Evolutionary conservation across 2,113 vertebrate genomes (phyloP), one percentile per base, ranked within the genome.

Genomic region (Leuciscus idus): DNA sequence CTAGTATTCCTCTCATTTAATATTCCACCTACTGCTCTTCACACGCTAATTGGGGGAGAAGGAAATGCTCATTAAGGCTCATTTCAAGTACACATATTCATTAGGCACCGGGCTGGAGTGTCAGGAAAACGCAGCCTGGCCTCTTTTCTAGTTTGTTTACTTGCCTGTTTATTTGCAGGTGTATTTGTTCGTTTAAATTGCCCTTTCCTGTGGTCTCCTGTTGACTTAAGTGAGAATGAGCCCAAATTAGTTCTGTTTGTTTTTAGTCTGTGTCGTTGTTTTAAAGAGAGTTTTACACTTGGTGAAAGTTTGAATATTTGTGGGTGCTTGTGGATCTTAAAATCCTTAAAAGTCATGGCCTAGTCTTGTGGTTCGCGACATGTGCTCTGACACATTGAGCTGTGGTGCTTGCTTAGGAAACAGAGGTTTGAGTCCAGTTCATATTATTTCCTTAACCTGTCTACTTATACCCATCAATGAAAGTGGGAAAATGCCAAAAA

Each of bases 61-160:
- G 50, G 85, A 87, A 89, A 57, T 72, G 9, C 89, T 92, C 85
- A 90, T 92, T 91, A 90, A 72, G 83, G 48, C 84, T 90, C 79
- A 90, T 92, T 92, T 90, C 83, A 87, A 86, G 84, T 86, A 59
- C 73, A 88, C 87, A 91, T 92, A 92, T 87, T 92, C 85, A 91
- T 91, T 86, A 92, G 85, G 59, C 39, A 17, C 76, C 21, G 26
- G 73, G 81, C 76, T 85, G 74, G 81, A 84, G 87, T 88, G 88
- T 85, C 85, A 90, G 70, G 74, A 84, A 82, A 81, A 85, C 73
- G 73, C 85, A 84, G 74, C 76, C 72, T 87, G 75, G 73, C 43
- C 81, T 89, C 76, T 83, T 84, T 89, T 80, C 85, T 52, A 79
- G 77, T 87, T 85, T 91, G 85, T 85, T 89, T 87, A 84, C 85